A percentile compares a stretch with the other conserved stretches of the same genome.
Conservation (phyloP, 2,888 invertebrate genomes). For the Andrena bicolor region DNA sequence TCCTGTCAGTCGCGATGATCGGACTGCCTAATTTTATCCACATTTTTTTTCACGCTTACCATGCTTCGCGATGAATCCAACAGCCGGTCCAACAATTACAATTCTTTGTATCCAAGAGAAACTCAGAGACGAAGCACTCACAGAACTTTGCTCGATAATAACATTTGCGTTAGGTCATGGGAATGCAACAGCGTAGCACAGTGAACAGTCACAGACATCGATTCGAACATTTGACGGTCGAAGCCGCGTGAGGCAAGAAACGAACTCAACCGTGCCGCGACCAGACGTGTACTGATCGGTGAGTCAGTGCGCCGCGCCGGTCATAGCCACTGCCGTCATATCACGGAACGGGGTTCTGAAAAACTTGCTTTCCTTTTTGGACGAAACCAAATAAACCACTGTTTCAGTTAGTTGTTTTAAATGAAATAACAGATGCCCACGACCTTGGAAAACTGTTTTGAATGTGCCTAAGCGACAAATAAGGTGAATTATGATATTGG, state of each 20-base stretch:
- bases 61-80: not conserved
- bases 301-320: slow-evolving; percentile 54
- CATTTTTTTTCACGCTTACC: slow-evolving; percentile 25
- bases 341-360: slow-evolving; percentile 33
- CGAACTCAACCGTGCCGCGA: slow-evolving; percentile 24
- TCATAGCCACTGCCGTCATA: slow-evolving; percentile 38
- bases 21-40: not conserved
- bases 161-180: not conserved
- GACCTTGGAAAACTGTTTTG: no score
- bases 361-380: not conserved
- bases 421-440: no score
- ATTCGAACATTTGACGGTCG: slow-evolving; percentile 25
- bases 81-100: not conserved
- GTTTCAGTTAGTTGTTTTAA: no score
- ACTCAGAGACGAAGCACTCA: not conserved
- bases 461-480: no score
- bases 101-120: slow-evolving; percentile 7
- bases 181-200: slow-evolving; percentile 7
- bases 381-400: no score
- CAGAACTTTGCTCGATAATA: not conserved
- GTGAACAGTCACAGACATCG: not conserved
- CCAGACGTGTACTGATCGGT: slow-evolving; percentile 50
- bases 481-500: no score
- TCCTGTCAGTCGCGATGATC: no score
- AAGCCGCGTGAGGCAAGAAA: not conserved